These are phyloP conservation scores for Physella acuta DNA, from an alignment of 1,140 invertebrate species.

Conservation along the genomic window DNA sequence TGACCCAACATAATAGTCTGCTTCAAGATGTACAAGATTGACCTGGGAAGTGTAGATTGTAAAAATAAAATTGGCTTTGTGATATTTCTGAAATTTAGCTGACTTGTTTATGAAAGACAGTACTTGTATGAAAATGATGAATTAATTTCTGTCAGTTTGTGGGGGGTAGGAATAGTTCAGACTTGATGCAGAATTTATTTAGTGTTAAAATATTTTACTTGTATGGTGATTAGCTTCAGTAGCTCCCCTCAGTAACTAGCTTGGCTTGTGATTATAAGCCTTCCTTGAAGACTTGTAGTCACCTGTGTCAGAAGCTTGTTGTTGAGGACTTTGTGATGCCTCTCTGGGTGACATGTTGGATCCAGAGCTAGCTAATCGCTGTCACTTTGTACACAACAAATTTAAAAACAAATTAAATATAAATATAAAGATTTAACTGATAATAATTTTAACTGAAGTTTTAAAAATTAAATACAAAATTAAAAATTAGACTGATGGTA, in stretches of 20 bases:
- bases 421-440: background rate
- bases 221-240: constrained; percentile 3
- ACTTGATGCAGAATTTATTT: no score
- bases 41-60: no score
- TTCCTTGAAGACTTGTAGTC: no score
- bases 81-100: no score
- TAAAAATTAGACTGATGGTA: background rate
- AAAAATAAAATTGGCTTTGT: no score
- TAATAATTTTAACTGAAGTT: background rate
- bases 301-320: background rate
- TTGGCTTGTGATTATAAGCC: background rate
- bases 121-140: no score
- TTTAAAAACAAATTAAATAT: background rate
- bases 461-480: background rate
- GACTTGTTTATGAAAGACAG: no score
- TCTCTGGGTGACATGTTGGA: constrained; percentile 25
- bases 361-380: constrained; percentile 5
- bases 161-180: no score
- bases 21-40: no score
- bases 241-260: constrained; percentile 5
- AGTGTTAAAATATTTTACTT: no score
- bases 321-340: constrained; percentile 1
- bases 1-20: no score
- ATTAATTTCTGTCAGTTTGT: no score
- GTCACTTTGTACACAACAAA: background rate